These are phyloP conservation scores for Brotogeris chrysoptera DNA, from an alignment of 2,797 vertebrate species.

Conservation along the genomic window DNA sequence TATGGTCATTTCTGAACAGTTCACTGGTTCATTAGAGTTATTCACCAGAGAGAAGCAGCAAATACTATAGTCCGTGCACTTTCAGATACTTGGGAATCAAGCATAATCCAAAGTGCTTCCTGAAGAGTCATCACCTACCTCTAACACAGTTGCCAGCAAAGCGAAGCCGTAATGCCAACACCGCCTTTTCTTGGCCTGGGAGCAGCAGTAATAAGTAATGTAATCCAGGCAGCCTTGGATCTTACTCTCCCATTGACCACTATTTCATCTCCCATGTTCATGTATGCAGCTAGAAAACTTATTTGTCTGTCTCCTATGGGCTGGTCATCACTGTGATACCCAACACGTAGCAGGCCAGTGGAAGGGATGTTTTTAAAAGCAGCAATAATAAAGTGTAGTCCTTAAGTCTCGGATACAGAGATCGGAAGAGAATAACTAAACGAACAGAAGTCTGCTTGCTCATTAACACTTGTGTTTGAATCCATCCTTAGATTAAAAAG, in stretches of 20 bases:
- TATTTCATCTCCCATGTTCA: neutral
- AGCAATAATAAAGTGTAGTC: neutral
- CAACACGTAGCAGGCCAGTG: neutral
- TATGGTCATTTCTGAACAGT: neutral
- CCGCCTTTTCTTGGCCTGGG: neutral
- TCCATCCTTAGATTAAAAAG: neutral
- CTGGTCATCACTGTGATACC: neutral
- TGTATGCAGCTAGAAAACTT: neutral
- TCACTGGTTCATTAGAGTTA: neutral
- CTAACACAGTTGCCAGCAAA: neutral
- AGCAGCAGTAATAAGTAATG: neutral
- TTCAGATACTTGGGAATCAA: neutral
- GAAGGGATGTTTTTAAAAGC: neutral
- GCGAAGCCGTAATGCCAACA: neutral
- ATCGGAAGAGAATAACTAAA: neutral
- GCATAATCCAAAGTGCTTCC: neutral
- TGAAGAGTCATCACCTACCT: neutral
- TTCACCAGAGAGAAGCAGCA: neutral
- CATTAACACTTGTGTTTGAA: neutral
- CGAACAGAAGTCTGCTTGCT: neutral
- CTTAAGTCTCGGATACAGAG: neutral
- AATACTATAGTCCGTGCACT: rapidly evolving
- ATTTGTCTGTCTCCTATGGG: neutral
- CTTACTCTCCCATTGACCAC: neutral
- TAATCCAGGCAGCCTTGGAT: neutral